These are phyloP conservation scores for Oligia strigilis DNA, from an alignment of 2,888 invertebrate species.

Conservation along the genomic window DNA sequence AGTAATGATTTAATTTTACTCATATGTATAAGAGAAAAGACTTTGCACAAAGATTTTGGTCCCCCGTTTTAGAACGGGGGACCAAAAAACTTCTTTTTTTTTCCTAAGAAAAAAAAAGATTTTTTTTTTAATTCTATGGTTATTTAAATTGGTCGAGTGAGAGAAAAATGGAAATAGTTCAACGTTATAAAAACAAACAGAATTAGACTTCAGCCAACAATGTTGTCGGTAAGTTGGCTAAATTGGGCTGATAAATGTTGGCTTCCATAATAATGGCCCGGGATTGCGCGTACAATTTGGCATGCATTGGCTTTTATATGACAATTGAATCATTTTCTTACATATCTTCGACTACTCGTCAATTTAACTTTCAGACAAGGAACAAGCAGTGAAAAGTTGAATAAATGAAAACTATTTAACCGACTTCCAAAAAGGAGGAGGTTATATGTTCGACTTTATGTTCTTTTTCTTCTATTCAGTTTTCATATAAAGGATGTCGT, in stretches of 20 bases:
- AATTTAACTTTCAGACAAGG: slow-evolving; percentile 3
- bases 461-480: neutral
- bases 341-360: slow-evolving; percentile 26
- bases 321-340: slow-evolving; percentile 38
- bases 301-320: slow-evolving; percentile 74
- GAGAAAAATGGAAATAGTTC: neutral
- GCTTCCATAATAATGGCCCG: slow-evolving; percentile 48
- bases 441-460: too few relatives aligned
- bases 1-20: neutral
- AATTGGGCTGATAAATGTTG: slow-evolving; percentile 48
- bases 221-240: slow-evolving; percentile 29
- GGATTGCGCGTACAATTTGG: slow-evolving; percentile 74
- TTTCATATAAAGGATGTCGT: neutral
- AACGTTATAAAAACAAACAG: slow-evolving; percentile 10
- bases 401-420: neutral
- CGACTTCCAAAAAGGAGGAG: too few relatives aligned
- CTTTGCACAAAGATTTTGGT: slow-evolving; percentile 14
- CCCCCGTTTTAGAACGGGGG: too few relatives aligned
- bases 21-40: neutral
- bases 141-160: neutral
- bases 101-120: neutral
- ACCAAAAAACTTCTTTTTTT: too few relatives aligned
- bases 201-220: slow-evolving; percentile 22
- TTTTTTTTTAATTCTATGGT: neutral
- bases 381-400: neutral